Conservation (phyloP, 1,140 invertebrate genomes). For the Drosophila serrata region DNA sequence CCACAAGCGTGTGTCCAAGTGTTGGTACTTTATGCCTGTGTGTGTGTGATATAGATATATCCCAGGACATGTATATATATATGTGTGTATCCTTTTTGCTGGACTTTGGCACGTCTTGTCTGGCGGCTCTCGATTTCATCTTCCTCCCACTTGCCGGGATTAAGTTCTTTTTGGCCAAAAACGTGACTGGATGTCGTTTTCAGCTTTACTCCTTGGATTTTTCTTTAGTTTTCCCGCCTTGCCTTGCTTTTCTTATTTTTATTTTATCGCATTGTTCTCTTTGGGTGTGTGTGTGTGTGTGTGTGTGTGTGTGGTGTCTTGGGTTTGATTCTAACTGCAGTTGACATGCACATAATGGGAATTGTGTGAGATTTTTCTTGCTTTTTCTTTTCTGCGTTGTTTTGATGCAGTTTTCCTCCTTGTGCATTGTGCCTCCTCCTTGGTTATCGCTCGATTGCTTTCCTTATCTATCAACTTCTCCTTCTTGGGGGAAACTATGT, state of each 20-base stretch:
- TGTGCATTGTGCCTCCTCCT: slow-evolving; percentile 21
- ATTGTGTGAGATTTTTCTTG: slow-evolving; percentile 79
- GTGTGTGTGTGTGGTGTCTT: slow-evolving; percentile 43
- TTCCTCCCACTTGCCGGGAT: slow-evolving; percentile 57
- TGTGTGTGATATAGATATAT: slow-evolving; percentile 30
- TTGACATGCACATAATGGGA: slow-evolving; percentile 83
- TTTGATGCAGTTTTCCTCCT: slow-evolving; percentile 39
- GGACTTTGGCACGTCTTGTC: slow-evolving; percentile 78
- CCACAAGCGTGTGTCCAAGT: slow-evolving; percentile 45
- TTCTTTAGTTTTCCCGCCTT: slow-evolving; percentile 11
- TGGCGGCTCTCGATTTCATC: slow-evolving; percentile 75
- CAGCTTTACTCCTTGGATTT: slow-evolving; percentile 55
- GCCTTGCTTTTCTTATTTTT: neutral
- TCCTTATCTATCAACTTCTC: slow-evolving; percentile 51
- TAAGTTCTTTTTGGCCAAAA: slow-evolving; percentile 81
- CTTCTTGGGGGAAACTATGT: slow-evolving; percentile 49
- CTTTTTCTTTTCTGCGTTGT: slow-evolving; percentile 38
- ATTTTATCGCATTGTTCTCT: slow-evolving; percentile 25
- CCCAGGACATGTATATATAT: slow-evolving; percentile 18
- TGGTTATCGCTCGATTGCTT: slow-evolving; percentile 74
- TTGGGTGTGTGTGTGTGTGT: slow-evolving; percentile 41
- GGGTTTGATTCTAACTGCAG: slow-evolving; percentile 81
- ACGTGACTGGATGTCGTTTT: slow-evolving; percentile 82
- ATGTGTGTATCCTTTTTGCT: slow-evolving; percentile 40
- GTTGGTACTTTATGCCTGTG: slow-evolving; percentile 8